Base-by-base conservation (phyloP, 92 coral and sea anemone genomes). In the Virgularia gustaviana region DNA sequence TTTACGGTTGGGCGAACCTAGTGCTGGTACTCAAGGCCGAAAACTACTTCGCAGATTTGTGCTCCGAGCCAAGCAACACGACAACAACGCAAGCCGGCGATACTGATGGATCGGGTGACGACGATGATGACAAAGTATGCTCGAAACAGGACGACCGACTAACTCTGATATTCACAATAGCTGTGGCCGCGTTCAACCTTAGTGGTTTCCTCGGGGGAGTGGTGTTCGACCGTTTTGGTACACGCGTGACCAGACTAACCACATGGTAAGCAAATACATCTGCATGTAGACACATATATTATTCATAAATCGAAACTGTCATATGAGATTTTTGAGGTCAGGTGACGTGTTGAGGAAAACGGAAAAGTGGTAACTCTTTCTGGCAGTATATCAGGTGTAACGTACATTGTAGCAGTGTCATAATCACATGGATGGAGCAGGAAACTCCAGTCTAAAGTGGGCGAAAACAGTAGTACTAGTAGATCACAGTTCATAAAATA, bases 1-100 rank as follows among this genome's bases (percentile, higher is more conserved):
- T 68, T 27, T 68, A 30, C 41, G 75, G 75, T 27, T 68, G 75
- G 75, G 75, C 75, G 11, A 68, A 68, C n/a, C 1, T 68, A 47
- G 75, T 68, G 5, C 13, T 68, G 60, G 13, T 68, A n/a, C 55
- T 68, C 0, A 68, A 68, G 24, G 32, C 23, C 6, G 75, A 68
- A 18, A 23, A 49, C 16, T 68, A 49, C 8, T 68, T 68, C 36
- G 22, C 8, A 11, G 75, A 68, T 68, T 31, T 68, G 49, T 68
- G 75, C 51, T 59, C 44, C 43, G 66, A 60, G 6, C 35, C 27
- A 3, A 3, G 6, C 15, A 11, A 36, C 24, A 28, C 32, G 33
- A n/a, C 4, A 2, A 15, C 39, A 12, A 22, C 44, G 13, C 19
- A 13, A 2, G 22, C 11, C 25, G 13, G n/a, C 9, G 34, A 16